These are phyloP conservation scores for Myodes glareolus DNA, from an alignment of 2,113 vertebrate species.

Conservation along the genomic window DNA sequence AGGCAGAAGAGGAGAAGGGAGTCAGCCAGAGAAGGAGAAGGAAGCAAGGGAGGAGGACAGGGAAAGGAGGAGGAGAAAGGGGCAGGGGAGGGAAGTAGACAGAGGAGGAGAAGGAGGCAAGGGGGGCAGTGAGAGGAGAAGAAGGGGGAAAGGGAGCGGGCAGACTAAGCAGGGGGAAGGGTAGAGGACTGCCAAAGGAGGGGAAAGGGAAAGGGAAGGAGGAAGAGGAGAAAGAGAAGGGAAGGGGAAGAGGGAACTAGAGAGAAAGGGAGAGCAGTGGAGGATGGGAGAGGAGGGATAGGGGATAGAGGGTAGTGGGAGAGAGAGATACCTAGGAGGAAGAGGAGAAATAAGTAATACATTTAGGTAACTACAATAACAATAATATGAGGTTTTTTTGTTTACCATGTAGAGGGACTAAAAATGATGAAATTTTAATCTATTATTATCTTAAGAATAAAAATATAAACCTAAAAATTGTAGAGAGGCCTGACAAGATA, in stretches of 20 bases:
- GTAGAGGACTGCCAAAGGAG: too few species aligned
- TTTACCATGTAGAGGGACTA: slow-evolving; percentile 51
- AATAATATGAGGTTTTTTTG: slow-evolving; percentile 60
- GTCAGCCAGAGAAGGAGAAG: too few species aligned
- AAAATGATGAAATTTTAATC: slow-evolving; percentile 69
- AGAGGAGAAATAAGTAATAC: not conserved
- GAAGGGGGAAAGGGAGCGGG: too few species aligned
- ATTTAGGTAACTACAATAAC: slow-evolving; percentile 60
- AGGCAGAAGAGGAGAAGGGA: too few species aligned
- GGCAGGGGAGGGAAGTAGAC: too few species aligned
- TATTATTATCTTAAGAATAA: slow-evolving; percentile 42
- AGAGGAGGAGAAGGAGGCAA: too few species aligned
- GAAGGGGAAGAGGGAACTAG: not conserved
- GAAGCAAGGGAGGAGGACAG: too few species aligned
- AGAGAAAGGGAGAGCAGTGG: too few species aligned
- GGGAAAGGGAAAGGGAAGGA: too few species aligned
- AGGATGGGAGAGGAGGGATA: not conserved
- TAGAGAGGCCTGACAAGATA: slow-evolving; percentile 12
- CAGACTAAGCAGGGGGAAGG: too few species aligned
- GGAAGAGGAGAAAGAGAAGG: too few species aligned
- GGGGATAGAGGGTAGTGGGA: not conserved
- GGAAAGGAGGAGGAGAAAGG: too few species aligned
- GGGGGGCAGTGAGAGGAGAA: not conserved
- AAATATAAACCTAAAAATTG: slow-evolving; percentile 73
- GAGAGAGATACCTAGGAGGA: not conserved